Conservation (phyloP, 2,797 vertebrate genomes). For the Gouania willdenowi region DNA sequence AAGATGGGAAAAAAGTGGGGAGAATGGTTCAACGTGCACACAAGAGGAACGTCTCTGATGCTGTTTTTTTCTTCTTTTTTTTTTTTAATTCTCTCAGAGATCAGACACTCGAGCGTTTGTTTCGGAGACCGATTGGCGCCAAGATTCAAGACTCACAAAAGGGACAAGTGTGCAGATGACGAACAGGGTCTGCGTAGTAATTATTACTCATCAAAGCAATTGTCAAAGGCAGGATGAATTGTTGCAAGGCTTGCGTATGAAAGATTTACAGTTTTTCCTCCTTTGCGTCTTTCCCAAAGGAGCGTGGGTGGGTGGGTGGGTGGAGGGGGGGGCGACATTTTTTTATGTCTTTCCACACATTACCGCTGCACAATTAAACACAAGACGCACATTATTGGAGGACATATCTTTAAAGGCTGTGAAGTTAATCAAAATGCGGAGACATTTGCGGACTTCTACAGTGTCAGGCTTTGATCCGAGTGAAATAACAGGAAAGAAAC, state of each 20-base stretch:
- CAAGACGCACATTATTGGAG: constrained; percentile 15
- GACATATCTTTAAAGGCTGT: constrained; percentile 9
- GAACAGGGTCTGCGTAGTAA: constrained; percentile 52
- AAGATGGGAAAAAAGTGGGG: constrained; percentile 72
- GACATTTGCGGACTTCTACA: constrained; percentile 70
- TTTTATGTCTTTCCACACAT: constrained; percentile 37
- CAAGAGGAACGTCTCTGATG: constrained; percentile 58
- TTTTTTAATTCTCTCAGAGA: constrained; percentile 49
- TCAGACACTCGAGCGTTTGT: constrained; percentile 61
- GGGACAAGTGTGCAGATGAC: constrained; percentile 62
- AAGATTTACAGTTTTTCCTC: constrained; percentile 58
- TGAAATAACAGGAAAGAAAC: constrained; percentile 54
- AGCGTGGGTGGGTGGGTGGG: constrained; percentile 25
- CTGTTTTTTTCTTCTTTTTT: constrained; percentile 78
- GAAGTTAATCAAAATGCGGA: constrained; percentile 45
- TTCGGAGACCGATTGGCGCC: constrained; percentile 63
- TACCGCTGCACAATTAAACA: constrained; percentile 26
- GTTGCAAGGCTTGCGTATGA: constrained; percentile 44
- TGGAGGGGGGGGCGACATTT: constrained; percentile 37
- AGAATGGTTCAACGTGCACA: constrained; percentile 77
- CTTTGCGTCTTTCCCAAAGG: constrained; percentile 50
- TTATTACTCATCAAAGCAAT: constrained; percentile 62
- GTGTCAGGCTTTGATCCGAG: constrained; percentile 41
- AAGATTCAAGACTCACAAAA: constrained; percentile 65
- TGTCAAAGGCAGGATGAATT: constrained; percentile 65